Conservation (phyloP, 1,140 invertebrate genomes). For the Stegodyphus mimosarum region DNA sequence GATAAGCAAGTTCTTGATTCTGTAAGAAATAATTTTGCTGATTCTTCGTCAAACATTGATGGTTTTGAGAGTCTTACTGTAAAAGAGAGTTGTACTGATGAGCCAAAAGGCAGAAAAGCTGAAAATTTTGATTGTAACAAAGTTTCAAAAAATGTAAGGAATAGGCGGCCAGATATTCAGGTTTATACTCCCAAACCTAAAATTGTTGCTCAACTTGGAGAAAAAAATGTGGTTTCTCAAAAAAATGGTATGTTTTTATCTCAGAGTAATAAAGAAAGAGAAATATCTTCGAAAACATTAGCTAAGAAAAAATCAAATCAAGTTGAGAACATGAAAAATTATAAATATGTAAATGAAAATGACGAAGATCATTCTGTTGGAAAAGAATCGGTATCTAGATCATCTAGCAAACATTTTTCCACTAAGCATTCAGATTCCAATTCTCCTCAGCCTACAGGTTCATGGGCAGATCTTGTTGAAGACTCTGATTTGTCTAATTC, state of each 20-base stretch:
- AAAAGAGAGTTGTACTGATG: neutral
- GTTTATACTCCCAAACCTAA: conserved; percentile 65
- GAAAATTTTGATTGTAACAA: conserved; percentile 7
- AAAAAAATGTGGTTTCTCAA: conserved; percentile 6
- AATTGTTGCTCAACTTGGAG: neutral
- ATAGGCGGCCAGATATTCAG: conserved; percentile 65
- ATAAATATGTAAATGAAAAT: neutral
- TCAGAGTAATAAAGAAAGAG: neutral
- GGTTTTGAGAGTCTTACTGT: neutral
- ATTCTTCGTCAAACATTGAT: neutral
- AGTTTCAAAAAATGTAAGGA: conserved; percentile 22
- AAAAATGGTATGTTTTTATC: neutral
- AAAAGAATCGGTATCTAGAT: neutral
- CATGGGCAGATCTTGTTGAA: conserved; percentile 35
- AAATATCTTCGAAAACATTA: neutral
- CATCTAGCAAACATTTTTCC: neutral
- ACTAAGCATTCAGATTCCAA: conserved; percentile 15
- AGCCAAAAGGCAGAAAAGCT: neutral
- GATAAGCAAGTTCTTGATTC: neutral
- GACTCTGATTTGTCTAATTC: conserved; percentile 30
- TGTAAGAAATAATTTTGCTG: neutral
- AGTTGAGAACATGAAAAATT: neutral
- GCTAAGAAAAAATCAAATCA: neutral
- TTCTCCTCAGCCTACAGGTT: conserved; percentile 1
- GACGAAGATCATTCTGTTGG: neutral